Evolutionary conservation across 1,140 invertebrate genomes (phyloP), one percentile per base, ranked within the genome.

Genomic region (Leptinotarsa lineolata): DNA sequence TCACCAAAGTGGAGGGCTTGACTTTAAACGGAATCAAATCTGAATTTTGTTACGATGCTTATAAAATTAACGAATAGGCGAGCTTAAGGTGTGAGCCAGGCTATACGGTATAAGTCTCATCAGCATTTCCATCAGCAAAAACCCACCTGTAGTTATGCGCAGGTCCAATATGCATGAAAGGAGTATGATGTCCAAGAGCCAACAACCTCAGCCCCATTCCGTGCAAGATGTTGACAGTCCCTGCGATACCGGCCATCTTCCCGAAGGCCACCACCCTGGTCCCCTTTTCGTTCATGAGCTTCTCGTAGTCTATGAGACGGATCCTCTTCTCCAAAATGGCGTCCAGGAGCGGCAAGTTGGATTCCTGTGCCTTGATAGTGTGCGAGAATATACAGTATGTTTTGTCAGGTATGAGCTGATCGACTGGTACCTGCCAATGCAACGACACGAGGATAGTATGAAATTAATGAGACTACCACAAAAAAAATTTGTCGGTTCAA

Each of bases 301-400:
- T 97, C 83, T 99, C 98, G 83, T 99, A 99, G 86, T 99, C 98
- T 74, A 99, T 91, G 16, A 99, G 85, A 18, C 97, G 91, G 77
- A 99, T 99, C 82, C 98, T 92, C 87, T 97, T 96, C 80, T 97
- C 96, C 21, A 99, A 84, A 78, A 99, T 93, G 4, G 97, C 95
- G 87, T 99, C 98, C 68, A 99, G 85, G 60, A 99, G 88, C 0
- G 95, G 91, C 98, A 99, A 99, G 83, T 99, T 99, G 15, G 92
- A 93, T 82, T 98, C 95, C 84, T 99, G 98, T 0, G 97, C 98
- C 85, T 99, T 99, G 76, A 99, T 99, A 0, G 97, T 99, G 83
- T 99, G 98, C 1, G 97, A 99, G 84, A 99, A 99, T 84, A 99
- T 96, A 77, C 96, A 98, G 81, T 99, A 99, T 0, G 97, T 99